Conservation (phyloP, 2,797 vertebrate species). For the Lutjanus campechanus region DNA sequence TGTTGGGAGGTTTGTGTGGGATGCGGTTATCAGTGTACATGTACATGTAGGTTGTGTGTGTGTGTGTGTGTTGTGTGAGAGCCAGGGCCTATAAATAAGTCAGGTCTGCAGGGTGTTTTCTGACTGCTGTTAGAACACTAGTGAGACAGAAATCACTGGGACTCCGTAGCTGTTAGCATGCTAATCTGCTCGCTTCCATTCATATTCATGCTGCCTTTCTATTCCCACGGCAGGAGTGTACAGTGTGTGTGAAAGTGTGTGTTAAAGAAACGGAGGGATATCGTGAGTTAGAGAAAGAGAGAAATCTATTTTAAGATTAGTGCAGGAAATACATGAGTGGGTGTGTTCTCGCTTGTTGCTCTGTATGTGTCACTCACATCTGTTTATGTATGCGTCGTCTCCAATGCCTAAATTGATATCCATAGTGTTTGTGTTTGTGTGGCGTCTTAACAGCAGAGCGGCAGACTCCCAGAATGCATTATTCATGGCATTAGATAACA, state of each 20-base stretch:
- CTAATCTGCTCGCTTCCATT: slow-evolving; percentile 26
- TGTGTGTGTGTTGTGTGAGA: neutral
- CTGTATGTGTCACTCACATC: slow-evolving; percentile 25
- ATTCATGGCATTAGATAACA: slow-evolving; percentile 66
- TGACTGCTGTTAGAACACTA: slow-evolving; percentile 12
- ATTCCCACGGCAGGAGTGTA: slow-evolving; percentile 2
- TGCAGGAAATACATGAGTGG: slow-evolving; percentile 20
- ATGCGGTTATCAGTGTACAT: too few species aligned
- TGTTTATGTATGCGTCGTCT: slow-evolving; percentile 17
- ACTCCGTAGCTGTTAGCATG: slow-evolving; percentile 29
- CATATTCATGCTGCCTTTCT: slow-evolving; percentile 29
- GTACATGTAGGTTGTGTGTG: too few species aligned
- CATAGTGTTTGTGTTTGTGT: slow-evolving; percentile 30
- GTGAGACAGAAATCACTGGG: neutral
- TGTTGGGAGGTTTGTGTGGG: too few species aligned
- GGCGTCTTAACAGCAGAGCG: slow-evolving; percentile 27
- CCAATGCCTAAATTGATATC: slow-evolving; percentile 44
- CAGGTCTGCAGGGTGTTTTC: slow-evolving; percentile 36
- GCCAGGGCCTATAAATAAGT: slow-evolving; percentile 11
- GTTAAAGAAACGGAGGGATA: neutral
- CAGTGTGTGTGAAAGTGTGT: neutral
- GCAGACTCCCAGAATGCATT: slow-evolving; percentile 70
- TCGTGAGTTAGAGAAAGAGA: neutral
- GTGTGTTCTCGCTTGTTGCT: slow-evolving; percentile 29
- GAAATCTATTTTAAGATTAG: slow-evolving; percentile 40